phyloP scores from a whole-genome alignment of 37 sponge, comb jelly and placozoan genomes.

The Ianthella basta region DNA sequence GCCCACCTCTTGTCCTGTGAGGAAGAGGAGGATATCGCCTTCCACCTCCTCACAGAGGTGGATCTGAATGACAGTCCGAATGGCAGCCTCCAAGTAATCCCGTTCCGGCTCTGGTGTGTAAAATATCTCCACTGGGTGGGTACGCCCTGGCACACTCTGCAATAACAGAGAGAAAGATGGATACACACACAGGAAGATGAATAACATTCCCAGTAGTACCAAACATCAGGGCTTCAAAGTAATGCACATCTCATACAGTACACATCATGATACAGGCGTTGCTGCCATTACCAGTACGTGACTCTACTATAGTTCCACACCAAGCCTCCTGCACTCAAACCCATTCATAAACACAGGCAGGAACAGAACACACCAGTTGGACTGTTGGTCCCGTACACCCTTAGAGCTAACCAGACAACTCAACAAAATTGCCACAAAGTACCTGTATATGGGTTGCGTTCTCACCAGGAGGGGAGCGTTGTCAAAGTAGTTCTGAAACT shows the following conservation, averaged over 20 bases:
- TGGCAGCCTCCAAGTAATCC: constrained; percentile 99
- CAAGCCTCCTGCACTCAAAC: too few relatives aligned
- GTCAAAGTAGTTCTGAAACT: constrained; percentile 96
- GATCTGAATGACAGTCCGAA: constrained; percentile 96
- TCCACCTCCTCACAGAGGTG: constrained; percentile 96
- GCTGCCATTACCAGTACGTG: too few relatives aligned
- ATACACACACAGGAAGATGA: too few relatives aligned
- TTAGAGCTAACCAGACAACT: background rate
- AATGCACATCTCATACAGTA: too few relatives aligned
- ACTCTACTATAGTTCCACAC: too few relatives aligned
- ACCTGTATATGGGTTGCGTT: background rate
- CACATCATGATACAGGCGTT: too few relatives aligned
- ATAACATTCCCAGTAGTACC: too few relatives aligned
- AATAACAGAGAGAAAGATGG: background rate
- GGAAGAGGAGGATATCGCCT: constrained; percentile 95
- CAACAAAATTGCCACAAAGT: too few relatives aligned
- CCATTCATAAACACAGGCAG: too few relatives aligned
- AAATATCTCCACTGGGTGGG: constrained; percentile 99
- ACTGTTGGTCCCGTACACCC: background rate
- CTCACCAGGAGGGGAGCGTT: constrained; percentile 95
- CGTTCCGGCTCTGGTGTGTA: constrained; percentile 99
- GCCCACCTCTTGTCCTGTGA: constrained; percentile 97
- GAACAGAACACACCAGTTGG: background rate
- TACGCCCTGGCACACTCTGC: constrained; percentile 97
- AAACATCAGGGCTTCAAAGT: too few relatives aligned